Percentiles rank a stretch among this genome's conserved stretches.
Evolutionary conservation across 64 coral and sea anemone genomes (phyloP).

Genomic region (Anthopleura sola): DNA sequence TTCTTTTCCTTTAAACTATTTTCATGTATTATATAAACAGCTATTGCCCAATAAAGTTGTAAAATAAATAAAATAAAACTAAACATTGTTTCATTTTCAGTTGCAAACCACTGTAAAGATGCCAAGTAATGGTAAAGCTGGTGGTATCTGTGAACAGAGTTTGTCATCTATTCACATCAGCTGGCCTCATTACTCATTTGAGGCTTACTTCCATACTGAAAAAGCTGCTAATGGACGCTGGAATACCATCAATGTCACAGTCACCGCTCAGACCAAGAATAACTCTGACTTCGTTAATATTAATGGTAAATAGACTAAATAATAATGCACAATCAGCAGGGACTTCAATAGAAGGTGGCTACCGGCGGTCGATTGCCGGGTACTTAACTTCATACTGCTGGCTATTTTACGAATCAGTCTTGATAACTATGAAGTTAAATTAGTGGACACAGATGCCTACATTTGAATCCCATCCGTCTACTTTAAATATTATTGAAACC

Average conservation of each 20-base stretch:
- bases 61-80: not conserved
- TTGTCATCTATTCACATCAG: not conserved
- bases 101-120: not conserved
- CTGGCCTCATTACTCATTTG: not conserved
- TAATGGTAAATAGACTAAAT: slow-evolving; percentile 24
- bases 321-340: too few species aligned
- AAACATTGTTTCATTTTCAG: not conserved
- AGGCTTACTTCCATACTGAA: not conserved
- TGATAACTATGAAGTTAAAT: too few species aligned
- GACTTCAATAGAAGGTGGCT: too few species aligned
- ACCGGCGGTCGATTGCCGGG: too few species aligned
- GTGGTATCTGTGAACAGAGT: not conserved
- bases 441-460: too few species aligned
- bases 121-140: not conserved
- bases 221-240: not conserved
- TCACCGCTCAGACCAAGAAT: not conserved
- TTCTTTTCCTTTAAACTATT: too few species aligned
- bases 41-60: too few species aligned
- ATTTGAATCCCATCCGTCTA: too few species aligned
- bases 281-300: not conserved
- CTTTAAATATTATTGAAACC: too few species aligned
- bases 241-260: not conserved
- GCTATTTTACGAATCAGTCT: too few species aligned
- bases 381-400: too few species aligned
- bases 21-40: too few species aligned